These are phyloP conservation scores for Callopanchax toddi DNA, from an alignment of 2,113 vertebrate genomes.

Conservation along the genomic window DNA sequence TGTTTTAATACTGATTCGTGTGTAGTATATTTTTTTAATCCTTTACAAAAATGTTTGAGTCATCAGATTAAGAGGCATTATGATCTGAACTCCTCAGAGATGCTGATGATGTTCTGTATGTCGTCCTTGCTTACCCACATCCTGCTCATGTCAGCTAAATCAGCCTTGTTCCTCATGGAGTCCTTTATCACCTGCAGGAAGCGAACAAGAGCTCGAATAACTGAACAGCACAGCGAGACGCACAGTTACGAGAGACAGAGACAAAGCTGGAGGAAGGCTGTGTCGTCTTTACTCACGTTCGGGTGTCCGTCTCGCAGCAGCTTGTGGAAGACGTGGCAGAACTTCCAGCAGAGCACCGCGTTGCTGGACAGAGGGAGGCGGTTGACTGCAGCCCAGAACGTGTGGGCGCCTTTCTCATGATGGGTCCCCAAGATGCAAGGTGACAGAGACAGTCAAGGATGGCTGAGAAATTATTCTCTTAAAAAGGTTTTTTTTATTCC, in stretches of 20 bases:
- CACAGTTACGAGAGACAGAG: too few species aligned
- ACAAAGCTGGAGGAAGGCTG: neutral
- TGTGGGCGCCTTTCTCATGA: constrained; percentile 96
- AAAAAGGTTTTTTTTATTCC: too few species aligned
- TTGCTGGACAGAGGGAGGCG: constrained; percentile 96
- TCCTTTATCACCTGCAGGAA: constrained; percentile 92
- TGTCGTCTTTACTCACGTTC: constrained; percentile 81
- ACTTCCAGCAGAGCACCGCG: constrained; percentile 98
- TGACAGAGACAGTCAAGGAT: constrained; percentile 85
- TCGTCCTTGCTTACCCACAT: constrained; percentile 94
- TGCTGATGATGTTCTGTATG: neutral
- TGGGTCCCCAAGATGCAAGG: constrained; percentile 97
- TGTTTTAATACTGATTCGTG: too few species aligned
- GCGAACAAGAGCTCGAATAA: neutral
- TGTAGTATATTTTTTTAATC: too few species aligned
- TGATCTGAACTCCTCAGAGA: neutral
- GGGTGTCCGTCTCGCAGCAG: constrained; percentile 95
- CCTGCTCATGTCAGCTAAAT: constrained; percentile 96
- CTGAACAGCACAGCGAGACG: neutral
- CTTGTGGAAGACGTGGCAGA: constrained; percentile 99
- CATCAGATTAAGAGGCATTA: neutral
- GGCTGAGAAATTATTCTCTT: too few species aligned
- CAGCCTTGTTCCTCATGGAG: constrained; percentile 92
- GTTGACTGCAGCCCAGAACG: constrained; percentile 94
- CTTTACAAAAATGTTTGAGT: too few species aligned